Percentiles rank a stretch among this genome's conserved stretches.
phyloP scores from a whole-genome alignment of 1,140 invertebrate genomes.

The Drosophila kepulauana region DNA sequence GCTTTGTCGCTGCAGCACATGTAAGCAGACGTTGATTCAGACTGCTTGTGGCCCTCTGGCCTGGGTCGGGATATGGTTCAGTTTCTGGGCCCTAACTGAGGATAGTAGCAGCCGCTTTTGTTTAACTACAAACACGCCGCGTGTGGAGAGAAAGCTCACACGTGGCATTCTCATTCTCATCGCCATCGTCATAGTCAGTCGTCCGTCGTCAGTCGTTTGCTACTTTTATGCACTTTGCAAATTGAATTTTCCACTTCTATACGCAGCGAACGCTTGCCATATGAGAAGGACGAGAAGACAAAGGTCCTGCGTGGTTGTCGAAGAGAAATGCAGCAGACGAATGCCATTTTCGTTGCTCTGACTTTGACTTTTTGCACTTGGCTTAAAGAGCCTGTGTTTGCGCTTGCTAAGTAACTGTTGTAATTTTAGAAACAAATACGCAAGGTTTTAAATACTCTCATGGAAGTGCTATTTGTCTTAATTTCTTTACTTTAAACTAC shows the following conservation, averaged over 20 bases:
- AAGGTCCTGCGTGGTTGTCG: constrained; percentile 6
- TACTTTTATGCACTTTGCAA: constrained; percentile 82
- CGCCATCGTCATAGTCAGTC: constrained; percentile 17
- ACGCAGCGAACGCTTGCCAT: constrained; percentile 40
- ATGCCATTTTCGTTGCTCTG: constrained; percentile 12
- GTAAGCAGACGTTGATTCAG: constrained; percentile 42
- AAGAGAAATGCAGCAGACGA: constrained; percentile 11
- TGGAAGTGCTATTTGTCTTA: too few relatives aligned
- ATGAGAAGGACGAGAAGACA: constrained; percentile 13
- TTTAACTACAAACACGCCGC: constrained; percentile 72
- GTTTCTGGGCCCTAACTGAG: constrained; percentile 10
- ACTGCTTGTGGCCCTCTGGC: constrained; percentile 1
- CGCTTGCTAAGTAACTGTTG: constrained; percentile 7
- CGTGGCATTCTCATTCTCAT: constrained; percentile 51
- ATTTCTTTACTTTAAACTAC: too few relatives aligned
- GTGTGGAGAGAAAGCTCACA: constrained; percentile 62
- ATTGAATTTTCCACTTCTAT: constrained; percentile 82
- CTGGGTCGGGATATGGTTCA: neutral
- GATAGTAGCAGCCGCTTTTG: constrained; percentile 66
- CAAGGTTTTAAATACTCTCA: neutral
- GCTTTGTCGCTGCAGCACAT: constrained; percentile 55
- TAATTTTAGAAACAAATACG: constrained; percentile 20
- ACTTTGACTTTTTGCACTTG: constrained; percentile 18
- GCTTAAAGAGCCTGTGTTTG: constrained; percentile 6
- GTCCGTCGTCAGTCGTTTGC: constrained; percentile 45